Percentiles rank a stretch among this genome's conserved stretches.
Evolutionary conservation across 2,113 vertebrate species (phyloP).

Genomic region (Cygnus buccinator): DNA sequence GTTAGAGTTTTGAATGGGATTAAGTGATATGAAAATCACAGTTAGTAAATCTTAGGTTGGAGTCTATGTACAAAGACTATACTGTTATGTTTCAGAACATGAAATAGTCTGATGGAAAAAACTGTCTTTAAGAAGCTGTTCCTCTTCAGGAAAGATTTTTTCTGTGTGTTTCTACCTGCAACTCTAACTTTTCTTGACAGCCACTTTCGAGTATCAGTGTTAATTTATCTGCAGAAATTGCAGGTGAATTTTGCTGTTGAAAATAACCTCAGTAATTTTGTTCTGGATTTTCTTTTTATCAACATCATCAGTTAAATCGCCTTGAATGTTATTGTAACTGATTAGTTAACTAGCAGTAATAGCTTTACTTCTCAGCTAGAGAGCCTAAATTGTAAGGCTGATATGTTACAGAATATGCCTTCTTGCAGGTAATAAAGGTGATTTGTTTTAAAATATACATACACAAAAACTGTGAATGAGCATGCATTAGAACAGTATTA

Average conservation of each 20-base stretch:
- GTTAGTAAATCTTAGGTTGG: constrained; percentile 10
- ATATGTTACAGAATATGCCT: background rate
- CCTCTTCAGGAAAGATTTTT: constrained; percentile 8
- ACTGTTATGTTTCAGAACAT: background rate
- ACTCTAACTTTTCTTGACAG: background rate
- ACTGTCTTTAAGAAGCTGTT: background rate
- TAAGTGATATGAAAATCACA: constrained; percentile 24
- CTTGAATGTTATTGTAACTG: background rate
- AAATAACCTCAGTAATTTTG: background rate
- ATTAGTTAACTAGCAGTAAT: background rate
- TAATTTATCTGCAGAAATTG: background rate
- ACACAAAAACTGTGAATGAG: background rate
- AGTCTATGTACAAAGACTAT: background rate
- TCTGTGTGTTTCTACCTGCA: background rate
- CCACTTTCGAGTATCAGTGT: background rate
- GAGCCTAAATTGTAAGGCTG: background rate
- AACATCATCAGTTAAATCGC: background rate
- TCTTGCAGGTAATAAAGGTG: background rate
- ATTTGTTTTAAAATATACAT: background rate
- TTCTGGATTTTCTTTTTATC: background rate
- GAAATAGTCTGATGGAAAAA: background rate
- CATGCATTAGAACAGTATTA: background rate
- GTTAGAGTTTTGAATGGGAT: background rate
- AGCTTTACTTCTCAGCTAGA: background rate
- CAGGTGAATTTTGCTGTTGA: background rate